Evolutionary conservation across 2,797 vertebrate genomes (phyloP).

Genomic region (Sarcophilus harrisii): DNA sequence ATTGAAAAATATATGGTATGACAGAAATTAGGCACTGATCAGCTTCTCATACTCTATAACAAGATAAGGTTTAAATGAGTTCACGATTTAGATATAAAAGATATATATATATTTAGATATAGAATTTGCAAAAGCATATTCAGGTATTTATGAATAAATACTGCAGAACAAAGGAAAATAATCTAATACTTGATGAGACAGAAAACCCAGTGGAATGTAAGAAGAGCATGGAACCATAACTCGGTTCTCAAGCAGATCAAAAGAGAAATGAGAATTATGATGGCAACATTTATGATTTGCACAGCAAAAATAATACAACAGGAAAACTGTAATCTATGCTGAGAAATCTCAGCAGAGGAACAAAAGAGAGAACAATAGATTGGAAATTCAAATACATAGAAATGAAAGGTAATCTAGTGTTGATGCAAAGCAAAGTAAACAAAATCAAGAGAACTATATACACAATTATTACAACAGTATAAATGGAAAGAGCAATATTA

Average conservation of each 20-base stretch:
- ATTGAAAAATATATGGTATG: no score
- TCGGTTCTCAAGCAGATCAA: neutral
- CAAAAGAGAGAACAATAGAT: neutral
- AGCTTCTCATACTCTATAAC: no score
- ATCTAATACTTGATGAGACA: neutral
- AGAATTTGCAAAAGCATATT: neutral
- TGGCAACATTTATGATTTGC: neutral
- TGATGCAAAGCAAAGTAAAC: no score
- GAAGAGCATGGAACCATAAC: neutral
- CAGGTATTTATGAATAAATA: neutral
- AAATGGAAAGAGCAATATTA: no score
- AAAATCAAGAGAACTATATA: no score
- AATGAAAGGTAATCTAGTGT: neutral
- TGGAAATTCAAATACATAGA: neutral
- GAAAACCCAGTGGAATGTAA: neutral
- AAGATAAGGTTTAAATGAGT: no score
- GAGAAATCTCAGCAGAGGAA: neutral
- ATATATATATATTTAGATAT: no score
- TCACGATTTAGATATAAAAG: no score
- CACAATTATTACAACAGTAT: no score
- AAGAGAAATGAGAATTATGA: neutral
- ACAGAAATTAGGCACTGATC: no score
- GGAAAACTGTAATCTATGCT: neutral
- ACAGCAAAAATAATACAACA: neutral
- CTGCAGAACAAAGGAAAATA: neutral